A percentile compares a stretch with the other conserved stretches of the same genome.
phyloP scores from a whole-genome alignment of 1,140 invertebrate species.

The Drosophila tsacasi region DNA sequence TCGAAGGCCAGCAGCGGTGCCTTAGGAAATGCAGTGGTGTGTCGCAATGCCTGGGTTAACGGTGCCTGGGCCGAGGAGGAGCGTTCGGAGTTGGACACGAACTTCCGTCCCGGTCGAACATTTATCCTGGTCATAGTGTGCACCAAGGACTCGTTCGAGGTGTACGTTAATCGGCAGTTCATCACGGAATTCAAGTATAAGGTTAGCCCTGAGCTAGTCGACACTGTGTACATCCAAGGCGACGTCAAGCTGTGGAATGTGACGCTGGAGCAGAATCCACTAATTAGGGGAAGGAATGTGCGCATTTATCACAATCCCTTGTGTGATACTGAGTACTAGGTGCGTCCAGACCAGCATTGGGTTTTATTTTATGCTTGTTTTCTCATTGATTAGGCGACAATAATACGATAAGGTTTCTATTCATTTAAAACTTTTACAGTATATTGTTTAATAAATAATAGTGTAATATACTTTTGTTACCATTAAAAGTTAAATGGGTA shows the following conservation, averaged over 20 bases:
- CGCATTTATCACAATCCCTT: conserved; percentile 75
- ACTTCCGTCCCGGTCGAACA: conserved; percentile 85
- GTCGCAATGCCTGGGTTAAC: conserved; percentile 86
- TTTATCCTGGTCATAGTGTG: conserved; percentile 85
- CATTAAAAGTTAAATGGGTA: conserved; percentile 15
- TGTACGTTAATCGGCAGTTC: conserved; percentile 85
- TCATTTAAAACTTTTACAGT: neutral
- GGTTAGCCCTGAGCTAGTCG: conserved; percentile 67
- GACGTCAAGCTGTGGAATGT: conserved; percentile 85
- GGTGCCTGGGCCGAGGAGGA: conserved; percentile 86
- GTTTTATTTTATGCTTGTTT: conserved; percentile 15
- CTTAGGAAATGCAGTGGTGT: conserved; percentile 83
- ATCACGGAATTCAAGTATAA: conserved; percentile 85
- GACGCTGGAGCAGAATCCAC: conserved; percentile 62
- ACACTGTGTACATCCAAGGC: conserved; percentile 86
- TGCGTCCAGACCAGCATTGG: neutral
- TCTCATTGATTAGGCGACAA: conserved; percentile 57
- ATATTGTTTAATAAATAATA: conserved; percentile 9
- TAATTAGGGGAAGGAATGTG: conserved; percentile 59
- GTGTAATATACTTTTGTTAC: conserved; percentile 11
- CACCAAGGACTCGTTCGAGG: conserved; percentile 74
- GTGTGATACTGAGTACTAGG: conserved; percentile 48
- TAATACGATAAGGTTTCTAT: conserved; percentile 39
- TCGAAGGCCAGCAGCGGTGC: conserved; percentile 71
- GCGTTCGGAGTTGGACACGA: conserved; percentile 84